Conservation (phyloP, 2,113 vertebrate species). For the Lepus americanus region DNA sequence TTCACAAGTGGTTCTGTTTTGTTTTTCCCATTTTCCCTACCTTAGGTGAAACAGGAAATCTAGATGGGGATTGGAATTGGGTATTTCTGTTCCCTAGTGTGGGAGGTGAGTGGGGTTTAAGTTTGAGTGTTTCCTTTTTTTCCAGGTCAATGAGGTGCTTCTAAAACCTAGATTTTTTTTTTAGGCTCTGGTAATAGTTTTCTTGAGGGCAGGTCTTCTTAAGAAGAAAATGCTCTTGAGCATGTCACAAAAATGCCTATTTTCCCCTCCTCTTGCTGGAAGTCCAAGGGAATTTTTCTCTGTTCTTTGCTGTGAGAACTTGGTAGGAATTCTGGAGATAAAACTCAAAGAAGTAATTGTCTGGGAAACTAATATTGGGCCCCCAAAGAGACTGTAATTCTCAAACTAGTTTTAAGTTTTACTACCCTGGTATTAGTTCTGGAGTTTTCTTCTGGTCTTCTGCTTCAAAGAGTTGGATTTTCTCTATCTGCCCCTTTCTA, state of each 20-base stretch:
- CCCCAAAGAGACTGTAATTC: background rate
- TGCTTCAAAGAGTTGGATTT: conserved; percentile 35
- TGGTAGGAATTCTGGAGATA: background rate
- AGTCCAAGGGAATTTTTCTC: conserved; percentile 25
- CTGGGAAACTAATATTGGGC: background rate
- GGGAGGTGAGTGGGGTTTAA: background rate
- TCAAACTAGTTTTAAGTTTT: conserved; percentile 38
- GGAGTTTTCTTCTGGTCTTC: conserved; percentile 10
- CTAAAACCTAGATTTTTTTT: background rate
- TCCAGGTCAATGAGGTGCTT: background rate
- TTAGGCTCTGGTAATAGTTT: conserved; percentile 20
- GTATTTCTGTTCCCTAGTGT: background rate
- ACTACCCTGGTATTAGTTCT: background rate
- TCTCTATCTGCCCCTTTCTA: background rate
- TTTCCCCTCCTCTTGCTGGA: background rate
- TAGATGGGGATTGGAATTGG: background rate
- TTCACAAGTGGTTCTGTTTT: background rate
- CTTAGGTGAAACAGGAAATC: background rate
- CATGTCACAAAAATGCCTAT: background rate
- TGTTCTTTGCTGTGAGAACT: conserved; percentile 5
- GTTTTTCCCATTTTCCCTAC: background rate
- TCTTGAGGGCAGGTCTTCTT: background rate
- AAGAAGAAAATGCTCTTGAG: conserved; percentile 45
- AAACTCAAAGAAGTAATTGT: background rate
- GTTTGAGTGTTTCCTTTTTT: background rate